phyloP scores from a whole-genome alignment of 2,113 vertebrate genomes.

The Rhynchopsitta pachyrhyncha region DNA sequence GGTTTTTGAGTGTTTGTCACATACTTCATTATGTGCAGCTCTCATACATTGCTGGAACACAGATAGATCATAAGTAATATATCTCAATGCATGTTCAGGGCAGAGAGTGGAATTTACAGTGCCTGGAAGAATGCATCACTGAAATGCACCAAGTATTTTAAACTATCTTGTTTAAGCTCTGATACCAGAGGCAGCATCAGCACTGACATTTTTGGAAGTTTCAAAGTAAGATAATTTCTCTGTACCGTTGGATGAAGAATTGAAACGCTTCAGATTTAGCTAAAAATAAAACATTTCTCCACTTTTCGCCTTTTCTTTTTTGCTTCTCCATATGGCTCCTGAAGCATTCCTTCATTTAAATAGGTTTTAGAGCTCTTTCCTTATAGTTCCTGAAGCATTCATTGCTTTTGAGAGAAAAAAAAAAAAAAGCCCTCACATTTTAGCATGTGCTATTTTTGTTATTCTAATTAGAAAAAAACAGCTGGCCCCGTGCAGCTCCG shows the following conservation, averaged over 20 bases:
- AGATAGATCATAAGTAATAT: conserved; percentile 10
- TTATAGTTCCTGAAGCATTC: conserved; percentile 80
- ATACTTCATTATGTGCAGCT: conserved; percentile 26
- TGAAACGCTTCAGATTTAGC: conserved; percentile 66
- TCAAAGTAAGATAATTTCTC: conserved; percentile 69
- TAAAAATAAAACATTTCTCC: conserved; percentile 75
- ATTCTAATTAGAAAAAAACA: conserved; percentile 84
- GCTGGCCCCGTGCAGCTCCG: conserved; percentile 76
- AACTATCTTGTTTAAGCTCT: conserved; percentile 32
- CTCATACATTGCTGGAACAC: neutral
- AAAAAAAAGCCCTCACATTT: conserved; percentile 53
- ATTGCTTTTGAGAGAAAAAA: conserved; percentile 74
- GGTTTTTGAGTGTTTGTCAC: conserved; percentile 39
- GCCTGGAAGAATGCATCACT: conserved; percentile 9
- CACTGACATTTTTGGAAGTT: conserved; percentile 59
- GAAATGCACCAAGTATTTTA: neutral
- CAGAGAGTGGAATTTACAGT: conserved; percentile 18
- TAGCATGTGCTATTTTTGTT: conserved; percentile 83
- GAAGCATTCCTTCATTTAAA: conserved; percentile 79
- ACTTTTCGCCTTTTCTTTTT: conserved; percentile 60
- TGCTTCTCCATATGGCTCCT: conserved; percentile 80
- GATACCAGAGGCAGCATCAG: conserved; percentile 52
- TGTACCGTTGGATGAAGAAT: conserved; percentile 63
- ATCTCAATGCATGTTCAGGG: conserved; percentile 31
- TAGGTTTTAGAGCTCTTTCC: conserved; percentile 79